Base-by-base conservation (phyloP, 1,140 invertebrate genomes). In the Drosophila oshimai region DNA sequence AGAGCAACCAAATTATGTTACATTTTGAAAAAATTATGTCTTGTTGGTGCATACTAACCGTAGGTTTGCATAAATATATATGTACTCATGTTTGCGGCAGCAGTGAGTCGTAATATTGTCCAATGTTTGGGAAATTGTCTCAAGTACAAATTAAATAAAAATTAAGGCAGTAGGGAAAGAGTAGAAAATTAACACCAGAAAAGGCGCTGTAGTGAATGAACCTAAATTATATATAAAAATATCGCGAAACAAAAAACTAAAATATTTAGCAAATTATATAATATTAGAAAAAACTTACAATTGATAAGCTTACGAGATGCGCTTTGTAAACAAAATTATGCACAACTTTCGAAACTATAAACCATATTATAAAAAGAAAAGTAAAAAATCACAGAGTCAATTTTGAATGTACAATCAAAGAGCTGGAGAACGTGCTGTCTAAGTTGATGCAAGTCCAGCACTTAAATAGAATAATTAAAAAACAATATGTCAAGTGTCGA, bases 71-170 rank as follows among this genome's bases (percentile, higher is more conserved):
- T 84, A 79, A 80, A 81, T 64, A 76, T 81, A 72, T 90, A 90
- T 42, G 79, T 81, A 70, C 73, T 90, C 88, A 90, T 90, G 42
- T 61, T 89, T 83, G 86, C 87, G 87, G 87, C 87, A 89, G 87
- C 87, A 89, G 80, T 60, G 58, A 81, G 60, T 61, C 55, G 61
- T 50, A 10, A 60, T 34, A 6, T 24, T 22, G 61, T 50, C 34
- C 12, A 64, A 10, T 34, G 26, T 55, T 20, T 22, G 10, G 26
- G 17, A 64, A 51, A 57, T 33, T 37, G n/a, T 37, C 6, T 61
- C 4, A 67, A 67, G 47, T 62, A 49, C 36, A 22, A 64, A 26
- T 20, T 10, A 24, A 49, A 45, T 68, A 44, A 17, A 47, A 45
- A 17, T 33, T 20, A 36, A 51, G 79, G 50, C 58, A 64, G 51